Evolutionary conservation across 2,888 invertebrate genomes (phyloP).

Genomic region (Epistrophe grossulariae): DNA sequence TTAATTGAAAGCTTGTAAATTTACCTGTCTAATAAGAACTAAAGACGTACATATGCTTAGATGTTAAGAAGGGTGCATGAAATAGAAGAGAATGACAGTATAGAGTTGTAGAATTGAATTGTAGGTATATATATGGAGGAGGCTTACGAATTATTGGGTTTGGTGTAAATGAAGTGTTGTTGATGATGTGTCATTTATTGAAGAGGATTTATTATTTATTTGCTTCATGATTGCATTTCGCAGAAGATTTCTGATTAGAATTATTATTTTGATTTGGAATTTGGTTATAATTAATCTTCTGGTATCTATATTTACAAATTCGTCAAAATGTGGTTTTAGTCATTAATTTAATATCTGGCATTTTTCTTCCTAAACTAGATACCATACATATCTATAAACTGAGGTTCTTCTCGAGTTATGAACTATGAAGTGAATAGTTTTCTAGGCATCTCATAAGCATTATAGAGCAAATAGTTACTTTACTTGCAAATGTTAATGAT

Average conservation of each 20-base stretch:
- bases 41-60: conserved; percentile 2
- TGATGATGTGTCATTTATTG: conserved; percentile 28
- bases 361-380: neutral
- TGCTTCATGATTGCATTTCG: conserved; percentile 6
- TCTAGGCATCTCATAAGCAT: no score
- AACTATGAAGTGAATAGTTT: neutral
- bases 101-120: no score
- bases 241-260: conserved; percentile 7
- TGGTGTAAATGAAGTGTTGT: conserved; percentile 5
- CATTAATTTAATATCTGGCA: neutral
- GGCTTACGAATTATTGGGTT: neutral
- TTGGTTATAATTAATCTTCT: conserved; percentile 3
- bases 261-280: conserved; percentile 9
- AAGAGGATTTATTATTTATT: conserved; percentile 19
- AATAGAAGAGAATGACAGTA: neutral
- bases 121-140: no score
- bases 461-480: no score
- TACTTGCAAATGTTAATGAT: no score
- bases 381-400: neutral
- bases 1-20: conserved; percentile 59
- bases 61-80: neutral
- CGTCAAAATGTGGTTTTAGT: neutral
- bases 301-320: neutral
- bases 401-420: neutral
- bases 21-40: conserved; percentile 23